These are phyloP conservation scores for Atopsyche davidsoni DNA, from an alignment of 1,140 invertebrate genomes.

Conservation along the genomic window DNA sequence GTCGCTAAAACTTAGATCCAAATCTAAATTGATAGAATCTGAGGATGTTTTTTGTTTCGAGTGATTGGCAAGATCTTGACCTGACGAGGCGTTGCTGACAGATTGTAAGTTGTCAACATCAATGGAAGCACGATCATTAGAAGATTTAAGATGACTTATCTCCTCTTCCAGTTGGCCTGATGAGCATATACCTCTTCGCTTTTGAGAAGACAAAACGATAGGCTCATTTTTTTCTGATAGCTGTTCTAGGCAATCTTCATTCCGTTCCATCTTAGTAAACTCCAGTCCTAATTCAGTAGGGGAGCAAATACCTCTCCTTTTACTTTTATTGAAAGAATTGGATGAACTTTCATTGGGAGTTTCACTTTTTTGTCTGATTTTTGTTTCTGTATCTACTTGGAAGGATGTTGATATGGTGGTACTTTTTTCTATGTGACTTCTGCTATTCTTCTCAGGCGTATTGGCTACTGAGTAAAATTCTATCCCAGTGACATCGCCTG, in stretches of 20 bases:
- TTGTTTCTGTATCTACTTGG: constrained; percentile 22
- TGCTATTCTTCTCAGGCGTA: constrained; percentile 31
- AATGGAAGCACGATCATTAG: not conserved
- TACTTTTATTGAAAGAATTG: constrained; percentile 29
- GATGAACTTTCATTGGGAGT: constrained; percentile 4
- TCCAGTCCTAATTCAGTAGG: constrained; percentile 43
- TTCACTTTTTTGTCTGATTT: constrained; percentile 14
- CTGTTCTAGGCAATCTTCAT: constrained; percentile 10
- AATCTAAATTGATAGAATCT: constrained; percentile 47
- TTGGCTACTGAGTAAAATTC: constrained; percentile 47
- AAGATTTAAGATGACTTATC: constrained; percentile 20
- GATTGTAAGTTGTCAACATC: constrained; percentile 10
- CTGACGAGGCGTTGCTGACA: constrained; percentile 19
- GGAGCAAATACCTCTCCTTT: constrained; percentile 42
- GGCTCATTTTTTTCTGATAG: constrained; percentile 11
- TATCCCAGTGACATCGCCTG: constrained; percentile 41
- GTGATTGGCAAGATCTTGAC: constrained; percentile 28
- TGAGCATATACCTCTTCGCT: constrained; percentile 51
- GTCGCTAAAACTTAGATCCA: constrained; percentile 49
- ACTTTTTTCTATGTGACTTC: constrained; percentile 14
- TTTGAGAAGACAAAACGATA: constrained; percentile 43
- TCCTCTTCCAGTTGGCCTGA: constrained; percentile 44
- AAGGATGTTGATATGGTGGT: constrained; percentile 25
- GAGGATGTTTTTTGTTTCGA: constrained; percentile 47
- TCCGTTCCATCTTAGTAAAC: constrained; percentile 37